Evolutionary conservation across 2,113 vertebrate species (phyloP), one percentile per base, ranked within the genome.

Genomic region (Paralichthys olivaceus): DNA sequence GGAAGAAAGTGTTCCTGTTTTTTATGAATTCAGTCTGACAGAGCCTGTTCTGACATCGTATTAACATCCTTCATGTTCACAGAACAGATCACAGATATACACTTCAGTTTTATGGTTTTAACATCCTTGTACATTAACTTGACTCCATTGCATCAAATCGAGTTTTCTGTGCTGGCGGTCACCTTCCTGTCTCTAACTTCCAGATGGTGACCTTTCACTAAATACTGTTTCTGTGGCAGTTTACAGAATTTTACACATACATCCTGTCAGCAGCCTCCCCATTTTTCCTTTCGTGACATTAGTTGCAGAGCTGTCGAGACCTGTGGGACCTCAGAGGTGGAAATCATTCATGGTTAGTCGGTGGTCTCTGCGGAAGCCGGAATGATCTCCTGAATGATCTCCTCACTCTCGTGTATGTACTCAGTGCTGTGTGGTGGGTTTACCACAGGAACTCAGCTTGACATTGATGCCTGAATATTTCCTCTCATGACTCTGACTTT

Each of bases 391-490:
- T 78, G 15, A 76, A 84, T 75, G 61, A 80, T 65, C 32, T 12
- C 23, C 34, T 78, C 13, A 75, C 65, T 56, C 49, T 2, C 4
- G 29, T 61, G 60, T 11, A 4, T 75, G 56, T 54, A 23, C 34
- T 58, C 45, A 6, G 23, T 49, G 71, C 56, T 20, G 23, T 75
- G 66, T 53, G 72, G 66, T 83, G 79, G 80, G 40, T 56, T 85
- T 32, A 75, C 88, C 81, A 87, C 84, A 87, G 75, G 80, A 89
- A 87, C 72, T 79, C 65, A 3, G 40, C 19, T 63, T 54, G n/a
- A 59, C 69, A 65, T 49, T 43, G 45, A 70, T 56, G 60, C 28
- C 59, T 23, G 53, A 67, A 23, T 15, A 64, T 75, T 81, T 82
- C 78, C 80, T 53, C 43, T 61, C 29, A 32, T 54, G 12, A 70